phyloP scores from a whole-genome alignment of 2,113 vertebrate genomes.

The Calidris pygmaea region DNA sequence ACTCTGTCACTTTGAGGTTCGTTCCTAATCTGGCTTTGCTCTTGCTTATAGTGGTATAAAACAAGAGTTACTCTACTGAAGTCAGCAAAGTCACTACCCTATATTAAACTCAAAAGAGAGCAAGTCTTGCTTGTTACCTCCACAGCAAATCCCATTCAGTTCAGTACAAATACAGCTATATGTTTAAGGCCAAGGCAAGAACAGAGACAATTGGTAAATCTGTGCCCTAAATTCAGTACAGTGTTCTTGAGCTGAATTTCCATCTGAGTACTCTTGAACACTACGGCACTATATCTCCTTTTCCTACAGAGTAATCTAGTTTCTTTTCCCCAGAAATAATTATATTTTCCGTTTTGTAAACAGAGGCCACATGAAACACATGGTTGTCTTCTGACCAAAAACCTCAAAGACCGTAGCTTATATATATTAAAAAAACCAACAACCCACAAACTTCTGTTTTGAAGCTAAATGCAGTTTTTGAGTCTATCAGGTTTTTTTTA shows the following conservation, averaged over 20 bases:
- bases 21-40: neutral
- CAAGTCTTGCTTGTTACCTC: neutral
- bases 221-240: neutral
- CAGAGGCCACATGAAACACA: neutral
- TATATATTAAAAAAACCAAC: neutral
- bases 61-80: neutral
- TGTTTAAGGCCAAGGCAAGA: neutral
- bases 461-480: neutral
- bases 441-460: neutral
- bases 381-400: neutral
- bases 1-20: neutral
- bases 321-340: neutral
- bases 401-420: neutral
- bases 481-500: neutral
- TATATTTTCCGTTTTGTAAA: slow-evolving; percentile 1
- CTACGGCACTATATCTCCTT: neutral
- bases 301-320: neutral
- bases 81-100: neutral
- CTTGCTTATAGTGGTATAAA: neutral
- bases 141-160: neutral
- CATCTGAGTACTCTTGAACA: neutral
- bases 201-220: neutral
- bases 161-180: neutral
- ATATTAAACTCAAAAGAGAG: neutral
- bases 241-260: neutral